These are phyloP conservation scores for Myripristis murdjan DNA, from an alignment of 2,797 vertebrate species.

Conservation along the genomic window DNA sequence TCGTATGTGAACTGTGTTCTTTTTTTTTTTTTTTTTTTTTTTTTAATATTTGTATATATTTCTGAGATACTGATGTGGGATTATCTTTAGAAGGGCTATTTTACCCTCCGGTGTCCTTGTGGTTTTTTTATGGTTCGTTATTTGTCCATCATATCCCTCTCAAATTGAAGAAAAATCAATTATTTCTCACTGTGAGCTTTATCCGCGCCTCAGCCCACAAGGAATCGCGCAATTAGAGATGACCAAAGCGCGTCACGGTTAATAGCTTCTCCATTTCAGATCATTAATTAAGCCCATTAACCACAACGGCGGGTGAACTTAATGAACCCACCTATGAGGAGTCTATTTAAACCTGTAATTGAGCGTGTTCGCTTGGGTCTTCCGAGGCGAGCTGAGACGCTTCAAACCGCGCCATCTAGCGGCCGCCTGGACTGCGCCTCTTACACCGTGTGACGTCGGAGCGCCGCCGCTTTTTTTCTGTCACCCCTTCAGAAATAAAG, in stretches of 20 bases:
- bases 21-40: too few species aligned
- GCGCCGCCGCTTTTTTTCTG: constrained; percentile 41
- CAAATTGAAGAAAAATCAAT: too few species aligned
- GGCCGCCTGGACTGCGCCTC: constrained; percentile 38
- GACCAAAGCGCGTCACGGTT: constrained; percentile 34
- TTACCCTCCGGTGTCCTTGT: too few species aligned
- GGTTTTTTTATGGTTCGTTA: too few species aligned
- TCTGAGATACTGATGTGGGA: too few species aligned
- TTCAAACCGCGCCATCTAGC: constrained; percentile 70
- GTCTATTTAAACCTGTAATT: constrained; percentile 41
- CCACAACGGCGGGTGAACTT: constrained; percentile 31
- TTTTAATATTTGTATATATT: too few species aligned
- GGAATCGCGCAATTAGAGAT: constrained; percentile 19
- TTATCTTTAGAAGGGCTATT: too few species aligned
- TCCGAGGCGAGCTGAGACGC: too few species aligned
- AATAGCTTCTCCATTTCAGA: constrained; percentile 37
- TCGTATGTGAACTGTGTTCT: too few species aligned
- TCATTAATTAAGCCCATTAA: constrained; percentile 58
- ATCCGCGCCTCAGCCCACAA: constrained; percentile 17
- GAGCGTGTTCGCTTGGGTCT: constrained; percentile 5
- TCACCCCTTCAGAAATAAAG: constrained; percentile 69
- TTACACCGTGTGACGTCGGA: constrained; percentile 22
- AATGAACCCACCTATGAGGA: constrained; percentile 34
- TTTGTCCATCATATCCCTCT: too few species aligned
- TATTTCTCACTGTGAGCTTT: background rate